Percentiles rank a stretch among this genome's conserved stretches.
These are phyloP conservation scores for Sycon ciliatum DNA, from an alignment of 37 sponge, comb jelly and placozoan genomes.

Conservation along the genomic window DNA sequence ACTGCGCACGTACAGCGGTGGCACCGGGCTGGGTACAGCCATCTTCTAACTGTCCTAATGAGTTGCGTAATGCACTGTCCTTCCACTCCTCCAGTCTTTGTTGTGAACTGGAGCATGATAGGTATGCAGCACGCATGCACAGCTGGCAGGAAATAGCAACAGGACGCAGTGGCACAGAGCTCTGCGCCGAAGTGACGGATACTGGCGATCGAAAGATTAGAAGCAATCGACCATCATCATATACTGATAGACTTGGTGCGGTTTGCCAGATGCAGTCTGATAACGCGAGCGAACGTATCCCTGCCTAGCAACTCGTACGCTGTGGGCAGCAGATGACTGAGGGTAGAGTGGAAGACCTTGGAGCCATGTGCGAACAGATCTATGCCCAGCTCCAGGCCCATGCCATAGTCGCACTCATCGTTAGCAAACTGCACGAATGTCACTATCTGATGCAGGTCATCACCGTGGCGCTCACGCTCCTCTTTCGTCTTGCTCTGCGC, in stretches of 20 bases:
- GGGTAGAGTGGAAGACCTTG: constrained; percentile 25
- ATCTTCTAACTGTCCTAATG: too few relatives aligned
- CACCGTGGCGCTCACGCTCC: constrained; percentile 28
- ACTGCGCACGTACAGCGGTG: too few relatives aligned
- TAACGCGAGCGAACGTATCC: constrained; percentile 42
- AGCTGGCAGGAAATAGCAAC: too few relatives aligned
- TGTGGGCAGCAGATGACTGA: constrained; percentile 44
- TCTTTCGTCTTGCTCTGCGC: constrained; percentile 10
- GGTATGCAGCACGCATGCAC: too few relatives aligned
- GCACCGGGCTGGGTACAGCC: too few relatives aligned
- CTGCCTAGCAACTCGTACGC: constrained; percentile 70
- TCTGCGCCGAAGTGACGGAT: too few relatives aligned
- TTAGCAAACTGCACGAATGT: constrained; percentile 87
- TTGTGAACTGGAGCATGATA: too few relatives aligned
- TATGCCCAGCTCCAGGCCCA: constrained; percentile 85
- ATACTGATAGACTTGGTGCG: constrained; percentile 1
- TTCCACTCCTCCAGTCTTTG: too few relatives aligned
- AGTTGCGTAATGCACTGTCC: too few relatives aligned
- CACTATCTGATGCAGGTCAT: constrained; percentile 64
- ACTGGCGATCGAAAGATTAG: too few relatives aligned
- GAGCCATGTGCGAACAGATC: constrained; percentile 64
- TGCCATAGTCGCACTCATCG: constrained; percentile 93
- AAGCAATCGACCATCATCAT: constrained; percentile 1
- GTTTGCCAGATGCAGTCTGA: constrained; percentile 37
- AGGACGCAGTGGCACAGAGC: too few relatives aligned